Conservation (phyloP, 2,797 vertebrate genomes). For the Onychomys torridus region DNA sequence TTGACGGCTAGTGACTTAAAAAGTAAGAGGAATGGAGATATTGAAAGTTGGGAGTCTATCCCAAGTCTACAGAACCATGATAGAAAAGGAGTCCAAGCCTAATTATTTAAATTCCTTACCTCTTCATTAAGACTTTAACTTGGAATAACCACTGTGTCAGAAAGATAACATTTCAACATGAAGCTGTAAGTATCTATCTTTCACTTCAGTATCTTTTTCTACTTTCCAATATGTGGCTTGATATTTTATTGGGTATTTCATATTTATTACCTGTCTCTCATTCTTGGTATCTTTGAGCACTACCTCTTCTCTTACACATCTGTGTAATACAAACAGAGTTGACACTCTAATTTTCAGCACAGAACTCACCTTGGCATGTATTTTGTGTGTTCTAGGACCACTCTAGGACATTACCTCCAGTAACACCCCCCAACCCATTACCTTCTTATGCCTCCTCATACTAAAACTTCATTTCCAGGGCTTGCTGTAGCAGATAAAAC, state of each 20-base stretch:
- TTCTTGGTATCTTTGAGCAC: neutral
- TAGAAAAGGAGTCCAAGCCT: neutral
- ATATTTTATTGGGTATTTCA: neutral
- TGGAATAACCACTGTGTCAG: neutral
- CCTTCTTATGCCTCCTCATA: too few species aligned
- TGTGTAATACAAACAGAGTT: neutral
- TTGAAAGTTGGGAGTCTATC: neutral
- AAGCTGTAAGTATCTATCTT: neutral
- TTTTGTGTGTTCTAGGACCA: neutral
- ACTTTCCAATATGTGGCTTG: neutral
- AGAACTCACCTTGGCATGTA: neutral
- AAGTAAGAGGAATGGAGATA: neutral
- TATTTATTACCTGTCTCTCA: neutral
- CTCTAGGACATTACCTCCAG: neutral
- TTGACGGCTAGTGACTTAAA: neutral
- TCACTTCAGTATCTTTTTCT: neutral
- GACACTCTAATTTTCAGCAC: neutral
- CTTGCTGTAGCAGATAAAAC: neutral
- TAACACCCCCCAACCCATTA: too few species aligned
- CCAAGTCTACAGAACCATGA: neutral
- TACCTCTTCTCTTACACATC: neutral
- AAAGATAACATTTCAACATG: neutral
- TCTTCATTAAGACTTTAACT: neutral
- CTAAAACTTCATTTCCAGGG: neutral
- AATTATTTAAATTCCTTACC: neutral